Conservation (phyloP, 2,797 vertebrate genomes). For the Siniperca scherzeri region DNA sequence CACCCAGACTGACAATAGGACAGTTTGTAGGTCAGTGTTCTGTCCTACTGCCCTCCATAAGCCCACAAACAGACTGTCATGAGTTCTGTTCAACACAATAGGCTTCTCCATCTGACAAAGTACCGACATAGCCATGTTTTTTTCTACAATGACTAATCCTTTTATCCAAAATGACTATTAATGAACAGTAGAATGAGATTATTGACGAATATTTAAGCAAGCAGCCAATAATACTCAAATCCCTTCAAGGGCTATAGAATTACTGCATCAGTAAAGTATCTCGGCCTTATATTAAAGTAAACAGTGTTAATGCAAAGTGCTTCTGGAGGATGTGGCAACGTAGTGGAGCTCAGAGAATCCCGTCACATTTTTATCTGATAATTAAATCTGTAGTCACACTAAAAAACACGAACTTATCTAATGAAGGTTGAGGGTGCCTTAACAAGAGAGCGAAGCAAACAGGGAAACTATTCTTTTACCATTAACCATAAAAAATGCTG, state of each 20-base stretch:
- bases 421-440: neutral
- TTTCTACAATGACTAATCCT: constrained; percentile 40
- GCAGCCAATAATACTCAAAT: constrained; percentile 1
- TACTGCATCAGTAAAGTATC: neutral
- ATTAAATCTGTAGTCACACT: constrained; percentile 20
- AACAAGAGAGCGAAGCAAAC: neutral
- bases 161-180: constrained; percentile 20
- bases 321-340: neutral
- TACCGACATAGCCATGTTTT: constrained; percentile 1
- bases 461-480: neutral
- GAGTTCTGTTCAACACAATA: constrained; percentile 52
- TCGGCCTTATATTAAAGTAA: neutral
- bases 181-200: neutral
- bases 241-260: neutral
- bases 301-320: neutral
- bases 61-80: constrained; percentile 45
- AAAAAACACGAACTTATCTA: neutral
- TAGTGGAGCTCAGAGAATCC: constrained; percentile 2
- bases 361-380: constrained; percentile 2
- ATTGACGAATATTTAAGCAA: constrained; percentile 8
- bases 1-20: constrained; percentile 51
- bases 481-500: neutral
- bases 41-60: constrained; percentile 68
- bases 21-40: constrained; percentile 70
- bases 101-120: constrained; percentile 37